These are phyloP conservation scores for Myodes glareolus DNA, from an alignment of 2,113 vertebrate genomes.

Conservation along the genomic window DNA sequence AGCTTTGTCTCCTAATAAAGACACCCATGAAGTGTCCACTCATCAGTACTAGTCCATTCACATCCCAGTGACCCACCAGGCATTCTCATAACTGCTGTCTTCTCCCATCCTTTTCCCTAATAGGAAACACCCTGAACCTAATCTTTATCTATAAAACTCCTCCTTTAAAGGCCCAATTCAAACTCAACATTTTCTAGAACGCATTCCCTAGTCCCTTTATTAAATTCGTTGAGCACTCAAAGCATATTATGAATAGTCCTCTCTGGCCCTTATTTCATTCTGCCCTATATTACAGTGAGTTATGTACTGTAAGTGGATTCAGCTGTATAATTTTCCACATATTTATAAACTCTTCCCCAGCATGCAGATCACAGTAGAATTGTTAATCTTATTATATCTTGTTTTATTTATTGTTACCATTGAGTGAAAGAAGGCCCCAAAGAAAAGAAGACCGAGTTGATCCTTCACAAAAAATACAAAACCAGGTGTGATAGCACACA, in stretches of 20 bases:
- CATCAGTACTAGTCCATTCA: not conserved
- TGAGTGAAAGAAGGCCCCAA: not conserved
- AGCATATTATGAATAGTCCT: not conserved
- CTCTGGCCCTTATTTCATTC: not conserved
- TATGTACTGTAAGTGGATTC: not conserved
- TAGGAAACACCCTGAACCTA: not conserved
- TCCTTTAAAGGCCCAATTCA: not conserved
- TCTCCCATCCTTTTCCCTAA: not conserved
- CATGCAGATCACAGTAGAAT: not conserved
- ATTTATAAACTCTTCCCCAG: slow-evolving; percentile 18
- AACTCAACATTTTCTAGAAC: not conserved
- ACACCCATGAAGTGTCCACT: not conserved
- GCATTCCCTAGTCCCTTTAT: not conserved
- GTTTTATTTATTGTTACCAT: not conserved
- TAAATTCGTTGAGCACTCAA: slow-evolving; percentile 9
- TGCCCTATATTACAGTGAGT: not conserved
- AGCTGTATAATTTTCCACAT: not conserved
- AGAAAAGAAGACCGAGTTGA: not conserved
- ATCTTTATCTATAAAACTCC: not conserved
- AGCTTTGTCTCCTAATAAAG: not conserved
- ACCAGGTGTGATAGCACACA: not conserved
- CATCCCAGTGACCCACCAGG: not conserved
- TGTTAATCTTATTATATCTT: slow-evolving; percentile 9
- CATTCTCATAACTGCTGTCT: not conserved
- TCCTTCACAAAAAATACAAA: not conserved